A percentile compares a stretch with the other conserved stretches of the same genome.
These are phyloP conservation scores for Myathropa florea DNA, from an alignment of 2,888 invertebrate species.

Conservation along the genomic window DNA sequence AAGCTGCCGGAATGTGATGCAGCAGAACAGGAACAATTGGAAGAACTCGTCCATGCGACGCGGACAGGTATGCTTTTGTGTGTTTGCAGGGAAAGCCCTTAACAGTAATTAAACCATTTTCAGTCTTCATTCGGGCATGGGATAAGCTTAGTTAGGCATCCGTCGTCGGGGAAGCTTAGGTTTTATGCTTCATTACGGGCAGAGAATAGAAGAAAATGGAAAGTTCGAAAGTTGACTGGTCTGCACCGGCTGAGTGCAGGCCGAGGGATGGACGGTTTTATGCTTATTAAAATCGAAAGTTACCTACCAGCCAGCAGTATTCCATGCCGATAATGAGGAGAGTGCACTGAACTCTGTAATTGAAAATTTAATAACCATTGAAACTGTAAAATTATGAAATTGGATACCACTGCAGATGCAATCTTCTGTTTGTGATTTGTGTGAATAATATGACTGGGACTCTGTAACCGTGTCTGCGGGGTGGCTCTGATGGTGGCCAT, in stretches of 20 bases:
- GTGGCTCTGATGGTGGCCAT: no score
- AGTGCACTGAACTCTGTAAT: slow-evolving; percentile 3
- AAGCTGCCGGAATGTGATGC: slow-evolving; percentile 76
- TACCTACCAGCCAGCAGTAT: background rate
- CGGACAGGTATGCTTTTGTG: slow-evolving; percentile 61
- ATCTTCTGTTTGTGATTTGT: background rate
- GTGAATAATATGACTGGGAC: no score
- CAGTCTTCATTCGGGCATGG: background rate
- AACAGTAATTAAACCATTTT: background rate
- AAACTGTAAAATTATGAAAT: background rate
- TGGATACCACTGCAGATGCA: background rate
- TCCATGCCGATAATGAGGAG: background rate
- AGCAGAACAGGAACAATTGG: slow-evolving; percentile 77
- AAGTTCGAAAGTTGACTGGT: slow-evolving; percentile 41
- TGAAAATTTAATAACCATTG: background rate
- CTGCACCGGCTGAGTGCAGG: slow-evolving; percentile 2
- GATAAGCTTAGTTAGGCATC: slow-evolving; percentile 14
- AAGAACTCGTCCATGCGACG: slow-evolving; percentile 73
- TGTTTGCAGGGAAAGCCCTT: no score
- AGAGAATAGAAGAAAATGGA: slow-evolving; percentile 18
- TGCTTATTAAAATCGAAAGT: slow-evolving; percentile 37
- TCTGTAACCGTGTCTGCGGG: no score
- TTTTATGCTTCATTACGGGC: slow-evolving; percentile 13
- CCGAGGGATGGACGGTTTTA: background rate
- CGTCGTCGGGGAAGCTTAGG: background rate